A percentile compares a stretch with the other conserved stretches of the same genome.
Evolutionary conservation across 2,797 vertebrate genomes (phyloP).

Genomic region (Morus bassanus): DNA sequence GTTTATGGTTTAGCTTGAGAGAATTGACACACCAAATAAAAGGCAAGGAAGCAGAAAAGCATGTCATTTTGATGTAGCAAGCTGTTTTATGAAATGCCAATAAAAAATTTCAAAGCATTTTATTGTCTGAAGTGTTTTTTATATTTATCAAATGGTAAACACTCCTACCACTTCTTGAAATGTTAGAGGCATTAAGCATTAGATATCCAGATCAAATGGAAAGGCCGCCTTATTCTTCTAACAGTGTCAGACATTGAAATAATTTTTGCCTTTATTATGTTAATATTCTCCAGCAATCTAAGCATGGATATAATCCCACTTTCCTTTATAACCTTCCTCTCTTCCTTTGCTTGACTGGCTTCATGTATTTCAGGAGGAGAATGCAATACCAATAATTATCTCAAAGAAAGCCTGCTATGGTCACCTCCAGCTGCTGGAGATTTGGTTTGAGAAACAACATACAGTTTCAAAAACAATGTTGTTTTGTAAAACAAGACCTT

Average conservation of each 20-base stretch:
- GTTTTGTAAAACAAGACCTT: background rate
- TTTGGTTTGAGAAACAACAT: background rate
- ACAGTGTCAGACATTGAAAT: background rate
- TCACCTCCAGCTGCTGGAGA: background rate
- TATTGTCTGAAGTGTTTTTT: background rate
- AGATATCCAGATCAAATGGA: background rate
- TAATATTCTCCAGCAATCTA: background rate
- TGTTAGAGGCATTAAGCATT: background rate
- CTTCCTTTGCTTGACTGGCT: background rate
- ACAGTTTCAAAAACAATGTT: background rate
- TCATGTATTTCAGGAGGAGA: background rate
- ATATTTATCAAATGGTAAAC: background rate
- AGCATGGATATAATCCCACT: background rate
- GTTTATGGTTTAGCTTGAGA: background rate
- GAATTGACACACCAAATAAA: background rate
- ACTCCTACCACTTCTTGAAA: background rate
- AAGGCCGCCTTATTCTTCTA: background rate
- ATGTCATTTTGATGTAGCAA: background rate
- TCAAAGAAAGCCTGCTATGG: background rate
- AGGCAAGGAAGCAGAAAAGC: background rate
- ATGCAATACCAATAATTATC: background rate
- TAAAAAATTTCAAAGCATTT: background rate
- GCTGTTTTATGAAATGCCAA: slow-evolving; percentile 6
- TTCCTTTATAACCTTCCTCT: background rate
- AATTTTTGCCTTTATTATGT: background rate